Conservation (phyloP, 2,797 vertebrate species). For the Chloroceryle inda region DNA sequence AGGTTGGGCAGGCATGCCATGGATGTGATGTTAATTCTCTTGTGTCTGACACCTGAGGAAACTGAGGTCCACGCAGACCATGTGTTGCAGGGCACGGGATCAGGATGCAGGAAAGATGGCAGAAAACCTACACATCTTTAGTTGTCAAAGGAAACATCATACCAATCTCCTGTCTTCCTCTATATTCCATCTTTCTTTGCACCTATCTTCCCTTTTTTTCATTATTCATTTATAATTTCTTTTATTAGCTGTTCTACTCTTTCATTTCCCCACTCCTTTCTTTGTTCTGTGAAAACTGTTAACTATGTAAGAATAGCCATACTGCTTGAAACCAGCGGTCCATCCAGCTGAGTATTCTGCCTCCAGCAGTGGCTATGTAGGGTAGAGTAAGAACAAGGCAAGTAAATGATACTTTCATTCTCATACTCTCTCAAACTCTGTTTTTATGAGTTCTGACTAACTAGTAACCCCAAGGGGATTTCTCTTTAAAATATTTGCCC, state of each 20-base stretch:
- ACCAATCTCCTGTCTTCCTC: neutral
- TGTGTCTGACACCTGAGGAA: slow-evolving; percentile 10
- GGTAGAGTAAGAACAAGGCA: neutral
- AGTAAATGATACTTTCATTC: neutral
- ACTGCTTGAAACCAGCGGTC: neutral
- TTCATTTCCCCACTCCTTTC: neutral
- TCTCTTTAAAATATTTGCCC: neutral
- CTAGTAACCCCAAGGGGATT: neutral
- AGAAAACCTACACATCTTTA: slow-evolving; percentile 1
- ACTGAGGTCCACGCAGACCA: slow-evolving; percentile 7
- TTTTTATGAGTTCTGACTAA: neutral
- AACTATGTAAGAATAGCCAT: neutral
- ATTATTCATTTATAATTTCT: neutral
- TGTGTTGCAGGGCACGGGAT: slow-evolving; percentile 3
- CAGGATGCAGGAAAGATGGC: slow-evolving; percentile 23
- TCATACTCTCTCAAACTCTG: neutral
- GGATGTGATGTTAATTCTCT: slow-evolving; percentile 55
- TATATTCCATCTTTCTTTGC: neutral
- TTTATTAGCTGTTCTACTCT: neutral
- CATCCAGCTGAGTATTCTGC: neutral
- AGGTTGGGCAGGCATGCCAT: slow-evolving; percentile 26
- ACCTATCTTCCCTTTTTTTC: neutral
- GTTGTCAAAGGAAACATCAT: neutral
- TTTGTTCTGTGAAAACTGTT: neutral
- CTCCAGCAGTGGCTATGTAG: neutral